Base-by-base conservation (phyloP, 2,888 invertebrate genomes). In the Andricus curvator region DNA sequence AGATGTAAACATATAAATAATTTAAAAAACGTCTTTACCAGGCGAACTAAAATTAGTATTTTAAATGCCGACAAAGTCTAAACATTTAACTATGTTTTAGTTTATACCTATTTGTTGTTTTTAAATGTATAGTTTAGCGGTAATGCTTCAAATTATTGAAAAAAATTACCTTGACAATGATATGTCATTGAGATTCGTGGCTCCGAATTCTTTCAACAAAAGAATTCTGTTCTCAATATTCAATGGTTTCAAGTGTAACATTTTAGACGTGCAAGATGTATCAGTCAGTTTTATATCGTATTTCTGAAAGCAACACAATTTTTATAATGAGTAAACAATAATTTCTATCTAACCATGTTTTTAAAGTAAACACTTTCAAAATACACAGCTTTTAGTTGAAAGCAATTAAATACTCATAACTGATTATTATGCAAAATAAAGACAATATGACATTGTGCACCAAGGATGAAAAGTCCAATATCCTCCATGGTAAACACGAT, bases 181-280 rank as follows among this genome's bases (percentile, higher is more conserved):
- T 15, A 4, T 25, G 8, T 64, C 64, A 64, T 15, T 64, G 29
- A 64, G 13, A 64, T 29, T 29, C 64, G 13, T 15, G 29, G 64
- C 64, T 15, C 64, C 64, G 15, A 25, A 15, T 64, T 64, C 64
- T 64, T 29, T 25, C 1, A 64, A 6, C 15, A 64, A 6, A 29
- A 25, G 22, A 64, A 64, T 64, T 64, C 64, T 64, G 64, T 64
- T 25, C 17, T 64, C 15, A 17, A 64, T 29, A 64, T 64, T 64
- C 15, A 29, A 5, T 6, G 29, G 29, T 5, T 64, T 25, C 17
- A 64, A 64, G 29, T 1, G 15, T 29, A 64, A 64, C 2, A 29
- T 15, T 29, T 60, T 60, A 60, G 60, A 60, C 11, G 22, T 60
- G 22, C 29, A 15, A 2, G 25, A 15, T 17, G 29, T 17, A 25